Evolutionary conservation across 2,113 vertebrate species (phyloP).

Genomic region (Elgaria multicarinata): DNA sequence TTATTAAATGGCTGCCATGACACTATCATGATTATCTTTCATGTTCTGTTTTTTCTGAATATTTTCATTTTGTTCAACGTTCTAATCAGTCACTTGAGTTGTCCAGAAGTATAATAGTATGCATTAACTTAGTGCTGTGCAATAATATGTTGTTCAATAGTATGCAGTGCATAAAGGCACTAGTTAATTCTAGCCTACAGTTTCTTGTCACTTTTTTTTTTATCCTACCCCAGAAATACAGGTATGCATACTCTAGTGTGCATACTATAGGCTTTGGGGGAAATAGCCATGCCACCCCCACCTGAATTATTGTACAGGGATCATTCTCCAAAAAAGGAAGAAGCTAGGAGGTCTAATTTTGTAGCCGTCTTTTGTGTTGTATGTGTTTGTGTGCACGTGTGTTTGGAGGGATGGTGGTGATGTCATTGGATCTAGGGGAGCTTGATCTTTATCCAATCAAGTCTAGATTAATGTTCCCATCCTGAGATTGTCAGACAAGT

Average conservation of each 20-base stretch:
- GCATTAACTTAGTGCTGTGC: not conserved
- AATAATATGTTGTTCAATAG: not conserved
- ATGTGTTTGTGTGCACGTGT: too few species aligned
- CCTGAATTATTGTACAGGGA: not conserved
- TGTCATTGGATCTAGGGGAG: not conserved
- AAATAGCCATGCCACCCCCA: not conserved
- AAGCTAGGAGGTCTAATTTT: not conserved
- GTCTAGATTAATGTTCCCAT: not conserved
- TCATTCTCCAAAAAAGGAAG: not conserved
- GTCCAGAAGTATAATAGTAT: not conserved
- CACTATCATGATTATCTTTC: not conserved
- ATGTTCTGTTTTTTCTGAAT: not conserved
- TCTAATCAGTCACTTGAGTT: slow-evolving; percentile 20
- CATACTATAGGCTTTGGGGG: not conserved
- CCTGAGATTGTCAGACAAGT: not conserved
- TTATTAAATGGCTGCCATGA: not conserved
- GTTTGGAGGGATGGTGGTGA: not conserved
- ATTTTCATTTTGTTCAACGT: slow-evolving; percentile 34
- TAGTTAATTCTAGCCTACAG: slow-evolving; percentile 24
- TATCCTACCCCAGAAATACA: slow-evolving; percentile 20
- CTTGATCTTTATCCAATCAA: not conserved
- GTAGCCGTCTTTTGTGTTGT: not conserved
- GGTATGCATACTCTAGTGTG: slow-evolving; percentile 11
- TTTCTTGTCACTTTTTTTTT: slow-evolving; percentile 60
- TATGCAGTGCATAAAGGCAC: not conserved